phyloP scores from a whole-genome alignment of 1,140 invertebrate species.

The Lordiphosa clarofinis region DNA sequence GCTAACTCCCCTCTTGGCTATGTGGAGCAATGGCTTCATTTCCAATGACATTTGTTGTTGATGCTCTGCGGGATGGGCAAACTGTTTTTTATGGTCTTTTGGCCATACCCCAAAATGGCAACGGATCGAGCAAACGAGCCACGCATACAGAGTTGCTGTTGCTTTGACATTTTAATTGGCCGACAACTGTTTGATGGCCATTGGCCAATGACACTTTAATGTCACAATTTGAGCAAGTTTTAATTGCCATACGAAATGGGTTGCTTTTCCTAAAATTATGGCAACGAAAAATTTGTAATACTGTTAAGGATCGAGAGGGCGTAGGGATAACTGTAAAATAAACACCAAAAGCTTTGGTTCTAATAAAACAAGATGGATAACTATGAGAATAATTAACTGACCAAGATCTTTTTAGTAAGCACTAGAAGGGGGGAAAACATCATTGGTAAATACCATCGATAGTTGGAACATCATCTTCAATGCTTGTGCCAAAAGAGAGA shows the following conservation, averaged over 20 bases:
- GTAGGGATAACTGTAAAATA: too few relatives aligned
- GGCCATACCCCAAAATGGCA: slow-evolving; percentile 48
- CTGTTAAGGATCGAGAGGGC: not conserved
- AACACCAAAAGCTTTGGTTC: too few relatives aligned
- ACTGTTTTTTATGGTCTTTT: slow-evolving; percentile 50
- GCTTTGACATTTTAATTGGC: slow-evolving; percentile 74
- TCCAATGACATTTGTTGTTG: slow-evolving; percentile 67
- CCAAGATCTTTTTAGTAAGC: too few relatives aligned
- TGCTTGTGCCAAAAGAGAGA: too few relatives aligned
- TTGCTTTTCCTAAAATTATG: not conserved
- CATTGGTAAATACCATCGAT: too few relatives aligned
- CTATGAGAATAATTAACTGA: too few relatives aligned
- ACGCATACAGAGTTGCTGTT: slow-evolving; percentile 37
- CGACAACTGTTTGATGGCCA: slow-evolving; percentile 44
- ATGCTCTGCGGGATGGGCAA: slow-evolving; percentile 57
- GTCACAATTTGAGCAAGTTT: slow-evolving; percentile 54
- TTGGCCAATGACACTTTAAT: slow-evolving; percentile 52
- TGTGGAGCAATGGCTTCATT: slow-evolving; percentile 73
- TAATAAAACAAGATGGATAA: too few relatives aligned
- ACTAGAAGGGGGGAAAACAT: too few relatives aligned
- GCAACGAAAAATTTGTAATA: not conserved
- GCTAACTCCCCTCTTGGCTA: slow-evolving; percentile 12
- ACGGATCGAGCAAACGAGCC: slow-evolving; percentile 20
- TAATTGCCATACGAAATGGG: slow-evolving; percentile 11
- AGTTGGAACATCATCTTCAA: too few relatives aligned